Percentiles rank a stretch among this genome's conserved stretches.
phyloP scores from a whole-genome alignment of 2,797 vertebrate species.

The Enteromius radiatus region DNA sequence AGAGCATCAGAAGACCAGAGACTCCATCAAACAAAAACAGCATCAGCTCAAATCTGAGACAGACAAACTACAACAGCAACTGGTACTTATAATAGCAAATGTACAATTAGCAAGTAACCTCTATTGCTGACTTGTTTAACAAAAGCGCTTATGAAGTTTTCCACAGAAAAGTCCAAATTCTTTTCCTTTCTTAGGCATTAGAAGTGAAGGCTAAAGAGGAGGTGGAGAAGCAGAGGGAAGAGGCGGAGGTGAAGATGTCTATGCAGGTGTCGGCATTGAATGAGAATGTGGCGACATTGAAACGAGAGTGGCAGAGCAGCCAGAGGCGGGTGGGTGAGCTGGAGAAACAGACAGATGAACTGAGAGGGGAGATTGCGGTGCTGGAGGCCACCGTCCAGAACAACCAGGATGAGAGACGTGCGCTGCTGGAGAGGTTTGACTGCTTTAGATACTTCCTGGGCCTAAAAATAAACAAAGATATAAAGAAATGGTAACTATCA shows the following conservation, averaged over 20 bases:
- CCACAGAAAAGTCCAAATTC: background rate
- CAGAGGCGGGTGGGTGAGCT: slow-evolving; percentile 90
- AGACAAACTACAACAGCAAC: slow-evolving; percentile 80
- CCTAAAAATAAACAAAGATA: background rate
- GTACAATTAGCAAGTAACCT: background rate
- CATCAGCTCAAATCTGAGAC: slow-evolving; percentile 82
- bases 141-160: background rate
- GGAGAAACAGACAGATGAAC: slow-evolving; percentile 95
- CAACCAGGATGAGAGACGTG: slow-evolving; percentile 96
- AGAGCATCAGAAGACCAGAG: slow-evolving; percentile 82
- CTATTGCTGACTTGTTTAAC: background rate
- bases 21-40: slow-evolving; percentile 81
- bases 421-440: slow-evolving; percentile 88
- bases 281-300: slow-evolving; percentile 95
- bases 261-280: slow-evolving; percentile 93
- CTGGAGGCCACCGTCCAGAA: slow-evolving; percentile 97
- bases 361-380: slow-evolving; percentile 95
- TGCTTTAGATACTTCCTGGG: background rate
- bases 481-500: background rate
- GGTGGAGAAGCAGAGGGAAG: slow-evolving; percentile 84
- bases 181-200: slow-evolving; percentile 70
- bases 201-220: slow-evolving; percentile 87
- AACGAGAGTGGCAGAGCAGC: slow-evolving; percentile 95
- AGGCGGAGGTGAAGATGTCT: slow-evolving; percentile 83
- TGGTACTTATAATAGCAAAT: slow-evolving; percentile 75